These are phyloP conservation scores for Philaenus spumarius DNA, from an alignment of 1,140 invertebrate genomes.

Conservation along the genomic window DNA sequence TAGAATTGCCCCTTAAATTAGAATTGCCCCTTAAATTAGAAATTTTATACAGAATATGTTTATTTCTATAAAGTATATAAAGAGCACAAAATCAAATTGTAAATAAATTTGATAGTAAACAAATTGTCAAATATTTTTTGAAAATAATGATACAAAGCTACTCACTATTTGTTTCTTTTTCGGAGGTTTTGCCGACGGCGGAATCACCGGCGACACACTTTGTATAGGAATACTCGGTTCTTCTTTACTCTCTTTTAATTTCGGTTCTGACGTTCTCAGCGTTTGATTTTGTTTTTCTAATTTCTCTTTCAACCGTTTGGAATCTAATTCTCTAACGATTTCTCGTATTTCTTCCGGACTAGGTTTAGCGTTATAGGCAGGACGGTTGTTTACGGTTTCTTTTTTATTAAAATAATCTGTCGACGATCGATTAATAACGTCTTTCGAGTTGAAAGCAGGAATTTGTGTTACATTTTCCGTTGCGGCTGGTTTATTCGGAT, in stretches of 20 bases:
- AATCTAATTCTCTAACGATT: neutral
- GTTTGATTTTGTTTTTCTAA: neutral
- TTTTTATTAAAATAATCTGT: too few relatives aligned
- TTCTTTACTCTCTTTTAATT: neutral
- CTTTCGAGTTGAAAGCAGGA: too few relatives aligned
- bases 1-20: too few relatives aligned
- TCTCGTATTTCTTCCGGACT: neutral
- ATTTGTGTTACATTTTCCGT: too few relatives aligned
- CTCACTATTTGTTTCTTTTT: conserved; percentile 15
- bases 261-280: neutral
- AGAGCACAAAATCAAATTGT: too few relatives aligned
- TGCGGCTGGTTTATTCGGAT: too few relatives aligned
- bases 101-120: too few relatives aligned
- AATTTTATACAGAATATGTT: too few relatives aligned
- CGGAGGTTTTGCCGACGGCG: conserved; percentile 7
- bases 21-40: too few relatives aligned
- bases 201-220: neutral
- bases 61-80: too few relatives aligned
- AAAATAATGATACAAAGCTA: neutral
- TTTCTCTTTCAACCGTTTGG: neutral
- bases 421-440: too few relatives aligned
- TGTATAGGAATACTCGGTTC: neutral
- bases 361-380: neutral
- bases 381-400: too few relatives aligned
- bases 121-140: neutral